phyloP scores from a whole-genome alignment of 1,140 invertebrate species.

The Micrasema longulum region DNA sequence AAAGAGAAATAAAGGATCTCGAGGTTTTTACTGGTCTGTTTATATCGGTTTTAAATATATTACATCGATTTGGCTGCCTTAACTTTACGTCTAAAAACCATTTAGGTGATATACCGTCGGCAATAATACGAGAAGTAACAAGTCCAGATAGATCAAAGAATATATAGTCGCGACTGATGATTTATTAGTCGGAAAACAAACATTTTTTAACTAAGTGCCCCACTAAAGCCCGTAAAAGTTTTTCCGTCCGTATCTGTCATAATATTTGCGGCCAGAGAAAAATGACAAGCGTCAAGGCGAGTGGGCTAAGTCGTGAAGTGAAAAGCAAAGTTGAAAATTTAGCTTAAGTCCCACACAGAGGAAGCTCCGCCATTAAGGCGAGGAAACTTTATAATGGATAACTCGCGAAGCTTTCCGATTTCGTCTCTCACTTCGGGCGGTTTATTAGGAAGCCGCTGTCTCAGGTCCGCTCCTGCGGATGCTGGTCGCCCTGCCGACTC shows the following conservation, averaged over 20 bases:
- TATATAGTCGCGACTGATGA: slow-evolving; percentile 24
- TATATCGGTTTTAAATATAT: slow-evolving; percentile 28
- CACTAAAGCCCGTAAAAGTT: slow-evolving; percentile 6
- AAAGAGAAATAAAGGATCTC: slow-evolving; percentile 1
- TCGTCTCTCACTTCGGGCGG: slow-evolving; percentile 12
- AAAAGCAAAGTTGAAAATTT: slow-evolving; percentile 39
- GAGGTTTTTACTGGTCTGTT: slow-evolving; percentile 16
- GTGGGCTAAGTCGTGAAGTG: slow-evolving; percentile 27
- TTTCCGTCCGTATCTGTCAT: slow-evolving; percentile 27
- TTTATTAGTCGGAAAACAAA: slow-evolving; percentile 33
- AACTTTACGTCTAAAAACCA: slow-evolving; percentile 17
- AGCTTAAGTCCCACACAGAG: slow-evolving; percentile 24
- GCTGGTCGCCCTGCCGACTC: not conserved
- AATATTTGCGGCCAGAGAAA: slow-evolving; percentile 37
- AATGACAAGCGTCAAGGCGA: slow-evolving; percentile 38
- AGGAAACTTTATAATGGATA: slow-evolving; percentile 39
- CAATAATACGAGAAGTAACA: slow-evolving; percentile 32
- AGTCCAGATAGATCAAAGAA: slow-evolving; percentile 28
- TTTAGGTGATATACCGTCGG: slow-evolving; percentile 28
- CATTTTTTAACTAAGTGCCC: slow-evolving; percentile 28
- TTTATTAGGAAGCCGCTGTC: slow-evolving; percentile 4
- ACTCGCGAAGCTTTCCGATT: slow-evolving; percentile 39
- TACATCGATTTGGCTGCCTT: not conserved
- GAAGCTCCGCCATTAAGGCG: slow-evolving; percentile 27
- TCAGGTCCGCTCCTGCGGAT: slow-evolving; percentile 1